Conservation (phyloP, 2,888 invertebrate species). For the Orthosia cruda region DNA sequence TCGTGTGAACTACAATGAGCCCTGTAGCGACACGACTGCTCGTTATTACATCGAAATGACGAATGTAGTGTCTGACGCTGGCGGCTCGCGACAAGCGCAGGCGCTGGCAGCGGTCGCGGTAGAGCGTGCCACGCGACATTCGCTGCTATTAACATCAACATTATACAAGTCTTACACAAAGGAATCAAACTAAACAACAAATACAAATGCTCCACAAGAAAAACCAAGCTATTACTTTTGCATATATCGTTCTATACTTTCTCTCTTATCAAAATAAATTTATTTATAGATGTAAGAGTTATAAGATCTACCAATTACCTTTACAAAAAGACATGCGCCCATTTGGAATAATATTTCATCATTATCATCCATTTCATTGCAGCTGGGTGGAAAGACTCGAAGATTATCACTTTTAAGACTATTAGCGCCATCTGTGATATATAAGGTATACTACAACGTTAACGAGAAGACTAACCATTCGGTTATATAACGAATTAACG, state of each 20-base stretch:
- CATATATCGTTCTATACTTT: not conserved
- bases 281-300: not conserved
- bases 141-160: constrained; percentile 39
- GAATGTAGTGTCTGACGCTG: constrained; percentile 79
- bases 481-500: too few species aligned
- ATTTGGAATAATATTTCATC: constrained; percentile 25
- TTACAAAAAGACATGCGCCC: not conserved
- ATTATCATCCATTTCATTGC: not conserved
- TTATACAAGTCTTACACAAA: constrained; percentile 13
- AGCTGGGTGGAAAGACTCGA: not conserved
- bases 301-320: not conserved
- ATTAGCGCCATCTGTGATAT: constrained; percentile 46
- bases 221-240: not conserved
- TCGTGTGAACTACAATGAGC: constrained; percentile 91
- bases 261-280: not conserved
- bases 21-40: constrained; percentile 88
- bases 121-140: constrained; percentile 40
- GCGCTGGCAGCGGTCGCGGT: constrained; percentile 47
- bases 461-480: not conserved
- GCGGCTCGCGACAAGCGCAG: constrained; percentile 58
- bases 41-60: constrained; percentile 88
- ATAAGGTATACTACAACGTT: constrained; percentile 23
- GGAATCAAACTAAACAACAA: constrained; percentile 14
- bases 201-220: not conserved
- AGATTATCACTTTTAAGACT: constrained; percentile 6